These are phyloP conservation scores for Micromussa lordhowensis DNA, from an alignment of 92 coral and sea anemone species.

Conservation along the genomic window DNA sequence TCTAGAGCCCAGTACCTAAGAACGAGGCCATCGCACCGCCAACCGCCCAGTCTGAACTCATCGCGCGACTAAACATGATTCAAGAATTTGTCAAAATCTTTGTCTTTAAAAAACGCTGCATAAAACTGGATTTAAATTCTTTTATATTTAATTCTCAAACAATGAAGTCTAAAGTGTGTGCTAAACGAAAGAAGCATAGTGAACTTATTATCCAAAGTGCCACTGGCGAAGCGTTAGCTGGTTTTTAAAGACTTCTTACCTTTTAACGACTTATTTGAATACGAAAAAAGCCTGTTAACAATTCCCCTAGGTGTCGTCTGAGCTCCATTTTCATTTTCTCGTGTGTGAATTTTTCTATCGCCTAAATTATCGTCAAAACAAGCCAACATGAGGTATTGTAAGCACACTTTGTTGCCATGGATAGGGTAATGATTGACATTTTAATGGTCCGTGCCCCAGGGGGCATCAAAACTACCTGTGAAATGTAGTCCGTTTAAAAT, in stretches of 20 bases:
- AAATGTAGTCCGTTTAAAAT: conserved; percentile 20
- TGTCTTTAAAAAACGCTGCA: not conserved
- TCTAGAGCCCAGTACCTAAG: no score
- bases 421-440: conserved; percentile 27
- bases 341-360: not conserved
- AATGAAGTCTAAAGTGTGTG: not conserved
- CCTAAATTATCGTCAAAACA: not conserved
- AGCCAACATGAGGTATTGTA: not conserved
- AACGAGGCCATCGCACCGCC: not conserved
- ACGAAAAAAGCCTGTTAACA: not conserved
- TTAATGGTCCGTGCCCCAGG: conserved; percentile 28
- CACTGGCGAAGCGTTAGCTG: not conserved
- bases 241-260: not conserved
- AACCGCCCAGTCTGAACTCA: not conserved
- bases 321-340: not conserved
- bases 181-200: not conserved
- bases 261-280: not conserved
- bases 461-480: conserved; percentile 41
- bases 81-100: not conserved
- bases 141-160: not conserved
- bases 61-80: not conserved
- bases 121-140: not conserved
- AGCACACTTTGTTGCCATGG: conserved; percentile 37
- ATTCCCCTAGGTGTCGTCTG: not conserved
- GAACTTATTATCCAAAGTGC: not conserved